These are phyloP conservation scores for Arizona elegans DNA, from an alignment of 2,113 vertebrate species.

Conservation along the genomic window DNA sequence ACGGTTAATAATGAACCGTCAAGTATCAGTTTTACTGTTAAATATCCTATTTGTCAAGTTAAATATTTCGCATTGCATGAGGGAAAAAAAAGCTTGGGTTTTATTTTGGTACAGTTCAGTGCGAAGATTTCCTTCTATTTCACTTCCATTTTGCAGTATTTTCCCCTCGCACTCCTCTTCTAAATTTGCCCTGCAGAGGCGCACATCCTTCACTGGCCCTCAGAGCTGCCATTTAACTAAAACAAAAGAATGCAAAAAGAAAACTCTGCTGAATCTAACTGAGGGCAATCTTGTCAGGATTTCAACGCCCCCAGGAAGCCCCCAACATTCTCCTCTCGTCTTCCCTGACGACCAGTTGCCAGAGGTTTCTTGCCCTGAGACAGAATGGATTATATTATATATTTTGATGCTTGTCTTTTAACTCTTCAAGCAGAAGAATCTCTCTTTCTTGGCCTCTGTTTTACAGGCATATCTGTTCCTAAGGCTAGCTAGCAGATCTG, in stretches of 20 bases:
- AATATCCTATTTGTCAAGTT: conserved; percentile 96
- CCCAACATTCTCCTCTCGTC: neutral
- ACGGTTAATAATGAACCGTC: conserved; percentile 98
- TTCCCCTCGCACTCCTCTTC: conserved; percentile 31
- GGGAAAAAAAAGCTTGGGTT: conserved; percentile 66
- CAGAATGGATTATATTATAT: neutral
- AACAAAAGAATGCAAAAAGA: neutral
- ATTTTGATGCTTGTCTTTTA: neutral
- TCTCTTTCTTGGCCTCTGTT: neutral
- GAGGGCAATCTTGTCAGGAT: neutral
- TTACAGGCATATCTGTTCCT: neutral
- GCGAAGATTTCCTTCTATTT: conserved; percentile 23
- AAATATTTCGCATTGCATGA: conserved; percentile 77
- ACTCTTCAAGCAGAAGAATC: neutral
- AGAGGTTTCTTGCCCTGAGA: neutral
- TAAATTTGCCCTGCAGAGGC: conserved; percentile 43
- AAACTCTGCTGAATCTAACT: neutral
- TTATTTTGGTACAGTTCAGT: conserved; percentile 37
- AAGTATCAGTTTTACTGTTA: conserved; percentile 86
- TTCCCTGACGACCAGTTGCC: neutral
- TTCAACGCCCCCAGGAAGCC: neutral
- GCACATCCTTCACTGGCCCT: neutral
- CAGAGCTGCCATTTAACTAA: neutral
- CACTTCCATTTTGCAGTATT: conserved; percentile 40
- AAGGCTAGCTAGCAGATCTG: neutral